Evolutionary conservation across 1,140 invertebrate species (phyloP), one percentile per base, ranked within the genome.

Genomic region (Periplaneta americana): DNA sequence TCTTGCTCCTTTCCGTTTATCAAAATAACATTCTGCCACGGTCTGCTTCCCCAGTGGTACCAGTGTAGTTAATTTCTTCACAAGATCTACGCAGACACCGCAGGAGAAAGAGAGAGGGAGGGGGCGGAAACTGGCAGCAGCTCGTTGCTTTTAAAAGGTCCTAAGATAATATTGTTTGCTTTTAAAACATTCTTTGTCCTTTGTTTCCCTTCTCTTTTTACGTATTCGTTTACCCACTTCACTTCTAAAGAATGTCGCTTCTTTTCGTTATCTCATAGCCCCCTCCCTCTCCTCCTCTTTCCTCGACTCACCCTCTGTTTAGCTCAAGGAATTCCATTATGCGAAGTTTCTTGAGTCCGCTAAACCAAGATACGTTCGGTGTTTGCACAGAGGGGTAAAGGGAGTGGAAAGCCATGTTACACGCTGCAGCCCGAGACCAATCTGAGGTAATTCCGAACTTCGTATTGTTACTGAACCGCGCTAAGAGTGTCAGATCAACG

Each of bases 91-190:
- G 22, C 22, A 57, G 13, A 57, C 11, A 22, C 22, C 13, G 11
- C 22, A 15, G 11, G 22, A 57, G 39, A 11, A 57, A 15, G 13
- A 11, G 11, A 11, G 22, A 15, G 34, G 6, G 34, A 75, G 6
- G 31, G 31, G 32, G 34, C 15, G 34, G 15, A 33, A 35, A 18
- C 75, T 17, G 76, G 32, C 34, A 34, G 34, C 35, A 35, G 76
- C 36, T 74, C 37, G 37, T 80, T 36, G 17, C 74, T 80, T 36
- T 80, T 80, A 80, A 80, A 75, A 74, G 80, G 79, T 57, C 35
- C 57, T 66, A 80, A 80, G 80, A 80, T 80, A 80, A 80, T 80
- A 80, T 75, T 80, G 80, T 80, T 80, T 80, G 80, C 80, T 80
- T 80, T 80, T 80, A 80, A 80, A 80, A 80, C 80, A 80, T 80